Percentiles rank a stretch among this genome's conserved stretches.
Evolutionary conservation across 2,888 invertebrate species (phyloP).

Genomic region (Ceriagrion tenellum): DNA sequence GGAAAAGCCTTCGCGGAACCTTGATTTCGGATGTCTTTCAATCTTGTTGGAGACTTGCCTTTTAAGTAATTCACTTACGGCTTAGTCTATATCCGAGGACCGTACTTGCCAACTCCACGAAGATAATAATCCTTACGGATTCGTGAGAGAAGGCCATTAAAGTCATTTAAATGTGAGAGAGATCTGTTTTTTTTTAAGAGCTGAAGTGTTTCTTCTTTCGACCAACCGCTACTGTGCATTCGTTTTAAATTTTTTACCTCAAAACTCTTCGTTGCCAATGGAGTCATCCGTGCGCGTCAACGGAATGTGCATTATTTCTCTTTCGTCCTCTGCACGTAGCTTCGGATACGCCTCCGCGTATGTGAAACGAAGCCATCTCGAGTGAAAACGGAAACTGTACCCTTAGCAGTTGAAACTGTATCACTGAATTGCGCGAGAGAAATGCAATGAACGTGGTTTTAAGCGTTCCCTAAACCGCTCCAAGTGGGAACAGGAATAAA

Average conservation of each 20-base stretch:
- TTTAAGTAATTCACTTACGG: too few relatives aligned
- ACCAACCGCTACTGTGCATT: not conserved
- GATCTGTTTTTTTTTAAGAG: too few relatives aligned
- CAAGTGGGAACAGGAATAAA: too few relatives aligned
- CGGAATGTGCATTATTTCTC: not conserved
- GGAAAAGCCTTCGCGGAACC: too few relatives aligned
- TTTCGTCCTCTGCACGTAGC: not conserved
- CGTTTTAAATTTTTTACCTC: not conserved
- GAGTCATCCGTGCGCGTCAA: not conserved
- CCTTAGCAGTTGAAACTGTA: not conserved
- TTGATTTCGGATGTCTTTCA: too few relatives aligned
- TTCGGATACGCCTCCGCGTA: not conserved
- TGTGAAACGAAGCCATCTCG: not conserved
- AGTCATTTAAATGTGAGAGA: too few relatives aligned
- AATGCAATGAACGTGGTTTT: not conserved
- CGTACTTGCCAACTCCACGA: too few relatives aligned
- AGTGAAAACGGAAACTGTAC: not conserved
- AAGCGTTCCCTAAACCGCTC: too few relatives aligned
- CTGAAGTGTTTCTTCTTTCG: not conserved
- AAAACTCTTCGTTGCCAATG: not conserved
- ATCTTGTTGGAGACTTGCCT: too few relatives aligned
- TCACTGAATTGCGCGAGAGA: not conserved
- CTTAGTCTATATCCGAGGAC: too few relatives aligned
- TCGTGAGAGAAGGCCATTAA: too few relatives aligned
- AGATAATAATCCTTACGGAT: too few relatives aligned